Evolutionary conservation across 2,888 invertebrate genomes (phyloP), one percentile per base, ranked within the genome.

Genomic region (Meganola albula): DNA sequence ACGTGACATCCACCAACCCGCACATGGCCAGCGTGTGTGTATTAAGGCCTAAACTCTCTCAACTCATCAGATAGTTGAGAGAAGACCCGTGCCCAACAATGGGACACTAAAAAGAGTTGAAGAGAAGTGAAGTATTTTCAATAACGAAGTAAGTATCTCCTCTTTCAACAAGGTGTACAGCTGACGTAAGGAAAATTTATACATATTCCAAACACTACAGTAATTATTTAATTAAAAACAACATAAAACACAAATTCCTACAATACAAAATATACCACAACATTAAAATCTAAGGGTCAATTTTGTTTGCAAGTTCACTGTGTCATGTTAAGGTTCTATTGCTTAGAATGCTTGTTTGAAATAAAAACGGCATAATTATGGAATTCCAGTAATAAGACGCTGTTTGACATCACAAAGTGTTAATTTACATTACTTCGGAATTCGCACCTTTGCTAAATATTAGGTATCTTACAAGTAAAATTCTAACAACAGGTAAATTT

Each of bases 321-420:
- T 16, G 16, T 16, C 6, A 6, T 16, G 16, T 1, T 9, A 21
- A 7, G 3, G 20, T 14, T 2, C 11, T n/a, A 25, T 4, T 10
- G 8, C 7, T 20, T 20, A 5, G 7, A 10, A 12, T 16, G 24
- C 12, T 31, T 31, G 30, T 35, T 34, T 26, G 14, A 23, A 31
- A 31, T 21, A 30, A 48, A 48, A 58, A 53, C 16, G 40, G 27
- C 42, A 55, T 34, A 48, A 57, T 50, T 40, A 53, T 37, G 53
- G 54, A 55, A 58, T 63, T 54, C 26, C 29, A 35, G 58, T 54
- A 62, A 63, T 48, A 45, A 28, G 53, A 61, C 42, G 41, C 20
- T 31, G 34, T 39, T 36, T 22, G 24, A 45, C 43, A 43, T 44
- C 29, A 42, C 21, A 8, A 5, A 35, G 35, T 40, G 38, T 41